Evolutionary conservation across 2,797 vertebrate species (phyloP).

Genomic region (Melanotaenia trifasciata): DNA sequence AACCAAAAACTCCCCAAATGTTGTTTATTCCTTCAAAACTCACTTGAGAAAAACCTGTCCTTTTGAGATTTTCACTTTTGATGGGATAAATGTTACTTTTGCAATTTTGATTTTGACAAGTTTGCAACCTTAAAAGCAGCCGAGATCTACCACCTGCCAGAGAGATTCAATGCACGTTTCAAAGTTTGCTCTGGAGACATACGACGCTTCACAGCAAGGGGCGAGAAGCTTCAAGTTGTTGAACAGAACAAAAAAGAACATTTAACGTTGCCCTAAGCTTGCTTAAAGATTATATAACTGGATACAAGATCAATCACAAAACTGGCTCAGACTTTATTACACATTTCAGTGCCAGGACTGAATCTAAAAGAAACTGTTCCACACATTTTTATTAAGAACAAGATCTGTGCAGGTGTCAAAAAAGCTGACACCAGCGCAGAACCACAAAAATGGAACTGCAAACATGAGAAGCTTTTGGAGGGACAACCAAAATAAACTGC

Average conservation of each 20-base stretch:
- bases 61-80: slow-evolving; percentile 1
- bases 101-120: slow-evolving; percentile 25
- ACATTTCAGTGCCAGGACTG: neutral
- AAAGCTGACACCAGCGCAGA: neutral
- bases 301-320: slow-evolving; percentile 34
- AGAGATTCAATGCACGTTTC: slow-evolving; percentile 21
- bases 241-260: slow-evolving; percentile 47
- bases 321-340: slow-evolving; percentile 3
- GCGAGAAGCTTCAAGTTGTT: slow-evolving; percentile 18
- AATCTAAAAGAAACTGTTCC: neutral
- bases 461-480: neutral
- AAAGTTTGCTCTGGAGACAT: slow-evolving; percentile 27
- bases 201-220: slow-evolving; percentile 14
- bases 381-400: neutral
- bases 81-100: neutral
- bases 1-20: slow-evolving; percentile 7
- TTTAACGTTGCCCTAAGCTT: slow-evolving; percentile 34
- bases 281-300: slow-evolving; percentile 41
- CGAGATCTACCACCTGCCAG: slow-evolving; percentile 19
- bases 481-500: neutral
- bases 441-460: neutral
- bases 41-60: neutral
- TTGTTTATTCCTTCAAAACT: neutral
- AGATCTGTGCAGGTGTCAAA: neutral
- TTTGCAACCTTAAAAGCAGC: slow-evolving; percentile 32